Conservation (phyloP, 2,113 vertebrate genomes). For the Stegostoma tigrinum region DNA sequence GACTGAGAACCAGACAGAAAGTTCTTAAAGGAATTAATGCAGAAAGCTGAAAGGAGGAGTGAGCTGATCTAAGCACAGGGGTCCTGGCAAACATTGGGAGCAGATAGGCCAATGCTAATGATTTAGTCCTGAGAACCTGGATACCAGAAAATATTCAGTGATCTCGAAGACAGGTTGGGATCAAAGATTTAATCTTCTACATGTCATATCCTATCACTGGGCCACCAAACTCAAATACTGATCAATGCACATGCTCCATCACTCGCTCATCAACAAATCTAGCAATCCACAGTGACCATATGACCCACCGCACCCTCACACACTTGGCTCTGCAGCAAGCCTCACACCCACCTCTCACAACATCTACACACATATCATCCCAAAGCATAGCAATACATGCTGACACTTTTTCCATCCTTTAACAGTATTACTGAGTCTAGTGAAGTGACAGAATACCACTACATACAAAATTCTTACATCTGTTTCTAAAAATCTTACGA, state of each 20-base stretch:
- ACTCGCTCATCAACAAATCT: background rate
- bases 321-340: background rate
- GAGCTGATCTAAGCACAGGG: background rate
- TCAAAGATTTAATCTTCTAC: background rate
- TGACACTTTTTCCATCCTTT: background rate
- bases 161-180: background rate
- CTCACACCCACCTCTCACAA: background rate
- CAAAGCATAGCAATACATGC: background rate
- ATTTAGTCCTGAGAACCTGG: background rate
- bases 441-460: background rate
- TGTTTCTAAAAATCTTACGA: too few relatives aligned
- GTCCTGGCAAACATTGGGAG: background rate
- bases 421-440: too few relatives aligned
- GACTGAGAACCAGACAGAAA: background rate
- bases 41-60: background rate
- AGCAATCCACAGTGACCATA: background rate
- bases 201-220: background rate
- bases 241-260: background rate
- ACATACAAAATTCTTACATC: too few relatives aligned
- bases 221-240: background rate
- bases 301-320: background rate
- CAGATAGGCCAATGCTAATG: background rate
- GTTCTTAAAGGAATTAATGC: background rate
- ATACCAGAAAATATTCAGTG: background rate
- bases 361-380: background rate